Base-by-base conservation (phyloP, 2,113 vertebrate genomes). In the Tor tambroides region DNA sequence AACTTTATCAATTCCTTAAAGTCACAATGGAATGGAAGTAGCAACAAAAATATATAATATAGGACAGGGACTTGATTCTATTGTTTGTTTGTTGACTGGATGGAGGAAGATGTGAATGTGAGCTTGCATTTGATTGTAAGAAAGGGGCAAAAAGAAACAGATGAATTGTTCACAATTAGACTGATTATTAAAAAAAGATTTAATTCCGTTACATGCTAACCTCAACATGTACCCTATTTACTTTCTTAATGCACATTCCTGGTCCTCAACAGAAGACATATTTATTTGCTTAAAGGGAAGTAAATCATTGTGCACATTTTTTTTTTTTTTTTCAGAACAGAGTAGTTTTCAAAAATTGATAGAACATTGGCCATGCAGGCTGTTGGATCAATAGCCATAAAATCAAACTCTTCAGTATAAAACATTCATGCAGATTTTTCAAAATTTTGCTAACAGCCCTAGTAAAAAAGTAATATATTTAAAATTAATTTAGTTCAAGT, bases 1-100 rank as follows among this genome's bases (percentile, higher is more conserved):
- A 76, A 77, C 67, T 83, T 77, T 75, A 86, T 65, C 51, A 49
- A 77, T 89, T 65, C 49, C 69, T 74, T 65, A 86, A 84, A 28
- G 6, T 69, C 15, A 8, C 30, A 65, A 65, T 23, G 49, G 1
- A 46, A 46, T 12, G 10, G 46, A 46, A 51, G 49, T 15, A 51
- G 8, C 8, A 41, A 4, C 12, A 15, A 51, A 14, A 65, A 65
- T 0, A 63, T 26, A 63, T 3, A 26, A 65, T 2, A 14, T 14
- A 65, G 26, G 11, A 2, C 26, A 65, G 11, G n/a, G 61, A 28
- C 61, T 28, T 65, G 61, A 26, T 65, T 15, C 61, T 65, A 65
- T 28, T 26, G 5, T 2, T 28, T 12, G 11, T 23, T 63, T 11
- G n/a, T 63, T 63, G 61, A 28, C 6, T 65, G 26, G 26, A 63